Evolutionary conservation across 2,888 invertebrate species (phyloP), one percentile per base, ranked within the genome.

Genomic region (Phortica magna): DNA sequence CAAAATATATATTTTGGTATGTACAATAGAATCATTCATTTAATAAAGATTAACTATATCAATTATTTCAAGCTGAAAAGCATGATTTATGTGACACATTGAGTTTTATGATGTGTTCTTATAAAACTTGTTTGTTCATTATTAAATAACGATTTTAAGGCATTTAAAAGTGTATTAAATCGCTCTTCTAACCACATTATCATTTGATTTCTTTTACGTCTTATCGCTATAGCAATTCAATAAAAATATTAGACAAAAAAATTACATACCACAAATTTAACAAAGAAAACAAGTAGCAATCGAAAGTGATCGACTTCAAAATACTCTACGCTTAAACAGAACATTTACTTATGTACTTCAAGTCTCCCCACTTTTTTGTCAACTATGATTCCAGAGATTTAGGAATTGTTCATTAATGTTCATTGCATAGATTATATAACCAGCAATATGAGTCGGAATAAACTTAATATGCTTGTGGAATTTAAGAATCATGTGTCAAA

Each of bases 81-180:
- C 80, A 84, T 84, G 88, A 85, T 88, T 85, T 83, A 85, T 86
- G 80, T 78, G 75, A 73, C 72, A 70, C 67, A 83, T 77, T 77
- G 75, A 76, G 77, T 78, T 84, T 87, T 82, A 85, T 86, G 86
- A 78, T 81, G 79, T 78, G 85, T 86, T 83, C 85, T 86, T 82
- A 84, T 80, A 84, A 39, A 12, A 65, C n/a, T 12, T 65, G 5
- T 7, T 14, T 65, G 41, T 14, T 42, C 17, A 65, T 65, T 39
- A 59, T 6, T 9, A 59, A 14, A 84, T 88, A 80, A 78, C 81
- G 83, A 84, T 88, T 87, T 88, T 82, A 80, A 80, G 80, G 80
- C 84, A 84, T 81, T 89, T 89, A 89, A 89, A 89, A 84, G 81
- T 80, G 82, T 87, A 89, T 88, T 89, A 89, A 81, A 82, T 82